These are phyloP conservation scores for Lontra canadensis DNA, from an alignment of 2,113 vertebrate species.

Conservation along the genomic window DNA sequence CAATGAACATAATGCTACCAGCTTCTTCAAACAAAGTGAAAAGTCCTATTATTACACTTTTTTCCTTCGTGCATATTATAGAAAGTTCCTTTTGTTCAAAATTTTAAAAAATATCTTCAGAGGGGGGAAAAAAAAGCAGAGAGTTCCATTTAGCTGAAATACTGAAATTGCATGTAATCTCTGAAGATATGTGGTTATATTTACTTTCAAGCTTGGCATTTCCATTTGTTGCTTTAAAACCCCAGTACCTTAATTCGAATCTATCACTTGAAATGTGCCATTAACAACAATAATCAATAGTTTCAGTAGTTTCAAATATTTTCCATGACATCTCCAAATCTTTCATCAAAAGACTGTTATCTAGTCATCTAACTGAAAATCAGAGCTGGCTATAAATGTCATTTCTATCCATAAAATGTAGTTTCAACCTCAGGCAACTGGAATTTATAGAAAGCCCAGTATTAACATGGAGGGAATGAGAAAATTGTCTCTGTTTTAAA, in stretches of 20 bases:
- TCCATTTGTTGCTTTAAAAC: slow-evolving; percentile 35
- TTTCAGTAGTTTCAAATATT: slow-evolving; percentile 25
- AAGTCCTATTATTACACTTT: neutral
- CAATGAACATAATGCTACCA: neutral
- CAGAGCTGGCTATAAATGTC: slow-evolving; percentile 29
- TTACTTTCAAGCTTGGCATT: slow-evolving; percentile 25
- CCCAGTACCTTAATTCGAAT: neutral
- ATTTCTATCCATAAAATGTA: neutral
- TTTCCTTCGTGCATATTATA: neutral
- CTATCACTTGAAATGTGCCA: neutral
- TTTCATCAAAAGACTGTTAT: slow-evolving; percentile 43
- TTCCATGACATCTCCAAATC: neutral
- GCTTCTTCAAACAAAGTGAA: slow-evolving; percentile 5
- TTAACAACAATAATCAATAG: slow-evolving; percentile 57
- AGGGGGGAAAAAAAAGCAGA: neutral
- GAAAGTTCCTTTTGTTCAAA: neutral
- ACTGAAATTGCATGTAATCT: slow-evolving; percentile 19
- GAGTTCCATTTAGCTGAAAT: slow-evolving; percentile 18
- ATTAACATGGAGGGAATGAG: neutral
- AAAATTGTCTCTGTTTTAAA: slow-evolving; percentile 34
- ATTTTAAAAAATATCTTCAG: neutral
- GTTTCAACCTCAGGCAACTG: slow-evolving; percentile 21
- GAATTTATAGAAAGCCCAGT: slow-evolving; percentile 36
- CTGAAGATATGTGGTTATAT: neutral
- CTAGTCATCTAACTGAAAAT: slow-evolving; percentile 15